Conservation (phyloP, 2,113 vertebrate species). For the Syngnathus typhle region DNA sequence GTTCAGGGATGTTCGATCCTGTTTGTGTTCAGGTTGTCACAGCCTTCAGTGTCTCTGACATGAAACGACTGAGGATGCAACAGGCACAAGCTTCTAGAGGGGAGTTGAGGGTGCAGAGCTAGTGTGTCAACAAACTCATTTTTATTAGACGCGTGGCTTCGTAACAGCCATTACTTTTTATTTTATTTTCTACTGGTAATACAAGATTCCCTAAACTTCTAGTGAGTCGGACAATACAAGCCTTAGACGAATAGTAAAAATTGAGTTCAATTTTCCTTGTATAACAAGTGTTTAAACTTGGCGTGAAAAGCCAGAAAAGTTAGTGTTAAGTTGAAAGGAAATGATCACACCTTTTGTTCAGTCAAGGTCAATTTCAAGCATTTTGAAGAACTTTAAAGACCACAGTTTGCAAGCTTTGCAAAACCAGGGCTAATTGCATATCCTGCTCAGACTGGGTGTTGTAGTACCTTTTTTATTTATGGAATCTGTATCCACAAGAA, state of each 20-base stretch:
- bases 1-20: conserved; percentile 3
- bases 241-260: not conserved
- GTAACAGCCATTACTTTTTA: not conserved
- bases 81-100: conserved; percentile 18
- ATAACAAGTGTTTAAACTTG: not conserved
- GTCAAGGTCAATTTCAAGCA: not conserved
- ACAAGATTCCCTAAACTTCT: not conserved
- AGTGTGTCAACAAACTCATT: not conserved
- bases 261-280: not conserved
- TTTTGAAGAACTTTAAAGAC: not conserved
- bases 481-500: not conserved
- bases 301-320: not conserved
- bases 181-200: not conserved
- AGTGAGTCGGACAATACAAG: not conserved
- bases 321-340: not conserved
- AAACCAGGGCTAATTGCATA: not conserved
- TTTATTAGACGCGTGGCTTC: not conserved
- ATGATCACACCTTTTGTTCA: not conserved
- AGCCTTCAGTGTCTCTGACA: conserved; percentile 35
- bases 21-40: conserved; percentile 11
- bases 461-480: not conserved
- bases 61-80: conserved; percentile 22
- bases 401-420: not conserved
- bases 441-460: not conserved
- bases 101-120: conserved; percentile 9